Percentiles rank a stretch among this genome's conserved stretches.
Conservation (phyloP, 2,113 vertebrate species). For the Brachyhypopomus occidentalis region DNA sequence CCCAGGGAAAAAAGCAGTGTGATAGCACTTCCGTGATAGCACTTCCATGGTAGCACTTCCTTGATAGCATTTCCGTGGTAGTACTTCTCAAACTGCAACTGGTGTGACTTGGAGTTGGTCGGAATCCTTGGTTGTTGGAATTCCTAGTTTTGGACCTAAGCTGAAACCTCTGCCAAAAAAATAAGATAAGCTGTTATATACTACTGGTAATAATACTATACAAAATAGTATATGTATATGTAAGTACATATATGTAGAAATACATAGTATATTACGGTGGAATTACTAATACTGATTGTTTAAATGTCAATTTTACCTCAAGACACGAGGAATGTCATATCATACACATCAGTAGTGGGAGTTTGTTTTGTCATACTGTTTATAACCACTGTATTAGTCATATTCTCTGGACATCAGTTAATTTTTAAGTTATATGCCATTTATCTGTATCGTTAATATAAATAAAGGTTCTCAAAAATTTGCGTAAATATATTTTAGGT, state of each 20-base stretch:
- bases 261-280: neutral
- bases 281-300: neutral
- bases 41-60: no score
- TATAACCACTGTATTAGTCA: no score
- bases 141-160: neutral
- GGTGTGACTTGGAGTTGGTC: neutral
- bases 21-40: no score
- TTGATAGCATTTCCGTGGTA: no score
- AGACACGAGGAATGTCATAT: no score
- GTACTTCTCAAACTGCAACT: neutral
- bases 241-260: no score
- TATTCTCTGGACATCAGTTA: no score
- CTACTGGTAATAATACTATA: neutral
- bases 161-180: conserved; percentile 13
- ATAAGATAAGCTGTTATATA: conserved; percentile 17
- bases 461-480: neutral
- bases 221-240: no score
- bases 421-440: neutral
- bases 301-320: neutral
- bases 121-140: neutral
- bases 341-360: no score
- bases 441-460: neutral
- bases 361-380: no score
- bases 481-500: neutral
- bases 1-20: conserved; percentile 34